These are phyloP conservation scores for Donacobius atricapilla DNA, from an alignment of 2,113 vertebrate genomes.

Conservation along the genomic window DNA sequence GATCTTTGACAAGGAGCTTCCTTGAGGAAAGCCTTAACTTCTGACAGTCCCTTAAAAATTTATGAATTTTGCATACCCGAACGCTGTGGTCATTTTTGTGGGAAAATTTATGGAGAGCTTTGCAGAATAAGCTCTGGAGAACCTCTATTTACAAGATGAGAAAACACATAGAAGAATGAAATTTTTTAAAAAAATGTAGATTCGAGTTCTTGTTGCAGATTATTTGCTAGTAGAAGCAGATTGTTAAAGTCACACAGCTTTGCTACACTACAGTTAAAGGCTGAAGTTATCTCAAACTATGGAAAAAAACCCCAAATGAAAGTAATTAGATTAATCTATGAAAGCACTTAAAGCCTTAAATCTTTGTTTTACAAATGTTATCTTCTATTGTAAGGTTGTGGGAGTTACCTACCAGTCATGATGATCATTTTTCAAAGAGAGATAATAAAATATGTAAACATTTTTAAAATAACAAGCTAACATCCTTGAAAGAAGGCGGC, in stretches of 20 bases:
- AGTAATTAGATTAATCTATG: not conserved
- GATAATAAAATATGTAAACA: not conserved
- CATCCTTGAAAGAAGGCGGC: not conserved
- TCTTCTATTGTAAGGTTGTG: not conserved
- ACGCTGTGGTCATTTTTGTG: not conserved
- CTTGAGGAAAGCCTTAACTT: not conserved
- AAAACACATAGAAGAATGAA: not conserved
- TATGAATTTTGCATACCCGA: not conserved
- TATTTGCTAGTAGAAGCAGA: not conserved
- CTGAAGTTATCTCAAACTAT: not conserved
- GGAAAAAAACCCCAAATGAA: not conserved
- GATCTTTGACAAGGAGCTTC: not conserved
- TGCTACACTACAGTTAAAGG: not conserved
- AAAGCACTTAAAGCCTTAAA: not conserved
- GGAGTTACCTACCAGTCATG: not conserved
- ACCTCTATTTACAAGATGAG: not conserved
- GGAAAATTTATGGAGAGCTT: not conserved
- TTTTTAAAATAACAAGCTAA: not conserved
- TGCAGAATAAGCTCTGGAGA: not conserved
- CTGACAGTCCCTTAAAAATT: not conserved
- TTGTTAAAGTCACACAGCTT: not conserved
- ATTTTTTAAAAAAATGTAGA: not conserved
- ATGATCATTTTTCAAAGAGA: not conserved
- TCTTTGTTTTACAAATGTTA: not conserved
- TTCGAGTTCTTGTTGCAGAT: not conserved